Base-by-base conservation (phyloP, 2,797 vertebrate genomes). In the Hydrophis major region DNA sequence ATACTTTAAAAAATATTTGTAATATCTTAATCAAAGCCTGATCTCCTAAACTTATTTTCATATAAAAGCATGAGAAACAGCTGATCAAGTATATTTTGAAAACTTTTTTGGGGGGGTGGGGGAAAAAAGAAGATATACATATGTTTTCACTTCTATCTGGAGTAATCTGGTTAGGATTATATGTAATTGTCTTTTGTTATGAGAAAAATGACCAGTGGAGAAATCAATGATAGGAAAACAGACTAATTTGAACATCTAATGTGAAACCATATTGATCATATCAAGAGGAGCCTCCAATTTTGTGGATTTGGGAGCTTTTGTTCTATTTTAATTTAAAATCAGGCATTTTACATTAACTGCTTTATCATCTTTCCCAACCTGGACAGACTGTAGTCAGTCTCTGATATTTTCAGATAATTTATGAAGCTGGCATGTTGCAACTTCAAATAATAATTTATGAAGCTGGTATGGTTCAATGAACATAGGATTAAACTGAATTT, bases 151-250 rank as follows among this genome's bases (percentile, higher is more conserved):
- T 6, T 94, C 55, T 95, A 63, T 93, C 93, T 90, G 42, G 57
- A 94, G 94, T 93, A 92, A 95, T 96, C 92, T 95, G 89, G 78
- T 91, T 95, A 59, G 69, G 86, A 59, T 86, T 92, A 91, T 92
- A 87, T 93, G 94, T 95, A 93, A 93, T 0, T 3, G 55, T 94
- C 53, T 90, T 69, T 63, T 92, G 94, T 94, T 90, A 3, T 66
- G 92, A 89, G 93, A 91, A 93, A 92, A 96, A 95, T 95, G 27
- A 78, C 90, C 95, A 92, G 90, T 87, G 92, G 93, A 95, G 93
- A 96, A 95, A 94, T 88, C 22, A 87, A 89, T 90, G 78, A 55
- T 78, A 92, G 42, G 25, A 92, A 94, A 94, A 89, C 90, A 53
- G 92, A 55, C 88, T 94, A 28, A 57, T 60, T 60, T 57, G 25